Evolutionary conservation across 2,888 invertebrate species (phyloP).

Genomic region (Phytoseiulus persimilis): DNA sequence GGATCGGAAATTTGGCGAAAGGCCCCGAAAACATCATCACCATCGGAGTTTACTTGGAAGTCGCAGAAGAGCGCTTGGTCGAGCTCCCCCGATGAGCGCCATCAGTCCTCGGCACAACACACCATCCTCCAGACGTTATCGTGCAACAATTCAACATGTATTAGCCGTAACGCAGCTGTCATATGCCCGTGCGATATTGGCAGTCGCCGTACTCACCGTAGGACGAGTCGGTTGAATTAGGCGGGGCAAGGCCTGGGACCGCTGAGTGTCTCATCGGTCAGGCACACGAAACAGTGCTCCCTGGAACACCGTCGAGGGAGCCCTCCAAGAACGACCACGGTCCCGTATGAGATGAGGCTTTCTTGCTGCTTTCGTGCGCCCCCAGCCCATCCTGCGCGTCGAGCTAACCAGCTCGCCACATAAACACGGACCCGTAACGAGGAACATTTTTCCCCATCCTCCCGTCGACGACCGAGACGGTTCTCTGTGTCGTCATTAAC

Average conservation of each 20-base stretch:
- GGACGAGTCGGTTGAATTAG: neutral
- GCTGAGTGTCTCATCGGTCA: neutral
- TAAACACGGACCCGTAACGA: neutral
- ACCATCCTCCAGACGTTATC: too few relatives aligned
- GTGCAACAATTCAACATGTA: too few relatives aligned
- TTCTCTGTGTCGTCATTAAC: neutral
- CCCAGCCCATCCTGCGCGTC: neutral
- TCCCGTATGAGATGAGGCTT: neutral
- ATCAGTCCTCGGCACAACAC: too few relatives aligned
- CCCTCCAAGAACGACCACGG: neutral
- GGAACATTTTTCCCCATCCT: neutral
- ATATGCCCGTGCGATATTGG: too few relatives aligned
- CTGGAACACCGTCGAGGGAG: neutral
- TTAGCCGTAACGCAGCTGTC: too few relatives aligned
- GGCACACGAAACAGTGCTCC: neutral
- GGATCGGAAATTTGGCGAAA: too few relatives aligned
- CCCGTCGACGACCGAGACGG: neutral
- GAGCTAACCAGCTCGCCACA: neutral
- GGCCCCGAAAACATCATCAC: too few relatives aligned
- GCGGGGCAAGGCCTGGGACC: neutral
- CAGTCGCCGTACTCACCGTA: neutral
- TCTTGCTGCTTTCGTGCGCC: neutral
- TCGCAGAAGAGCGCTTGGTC: too few relatives aligned
- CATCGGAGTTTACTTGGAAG: too few relatives aligned
- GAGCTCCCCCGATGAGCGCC: too few relatives aligned